phyloP scores from a whole-genome alignment of 2,113 vertebrate genomes.

The Colinus virginianus region DNA sequence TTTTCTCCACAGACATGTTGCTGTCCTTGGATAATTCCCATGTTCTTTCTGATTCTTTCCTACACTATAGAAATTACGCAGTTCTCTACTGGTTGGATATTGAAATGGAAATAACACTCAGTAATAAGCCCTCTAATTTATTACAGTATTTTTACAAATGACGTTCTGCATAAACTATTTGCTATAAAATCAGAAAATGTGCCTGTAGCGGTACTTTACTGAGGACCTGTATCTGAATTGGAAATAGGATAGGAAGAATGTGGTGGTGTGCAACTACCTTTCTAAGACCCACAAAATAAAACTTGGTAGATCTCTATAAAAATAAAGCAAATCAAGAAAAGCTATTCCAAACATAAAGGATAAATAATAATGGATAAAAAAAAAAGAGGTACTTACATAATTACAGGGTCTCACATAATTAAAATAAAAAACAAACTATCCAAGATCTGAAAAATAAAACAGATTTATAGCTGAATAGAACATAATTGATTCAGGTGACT shows the following conservation, averaged over 20 bases:
- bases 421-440: neutral
- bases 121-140: conserved; percentile 6
- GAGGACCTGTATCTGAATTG: neutral
- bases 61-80: neutral
- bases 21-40: neutral
- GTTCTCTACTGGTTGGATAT: neutral
- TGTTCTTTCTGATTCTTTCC: neutral
- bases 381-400: conserved; percentile 17
- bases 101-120: neutral
- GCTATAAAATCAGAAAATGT: conserved; percentile 10
- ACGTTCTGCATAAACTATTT: neutral
- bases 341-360: neutral
- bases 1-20: neutral
- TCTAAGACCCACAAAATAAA: neutral
- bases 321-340: neutral
- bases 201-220: neutral
- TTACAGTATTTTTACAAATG: conserved; percentile 29
- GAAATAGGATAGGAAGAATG: neutral
- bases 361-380: conserved; percentile 55
- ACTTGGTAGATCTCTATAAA: neutral
- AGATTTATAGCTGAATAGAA: conserved; percentile 1
- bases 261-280: neutral
- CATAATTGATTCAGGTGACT: conserved; percentile 7
- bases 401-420: conserved; percentile 40
- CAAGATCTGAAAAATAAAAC: conserved; percentile 35